These are phyloP conservation scores for Pandemis heparana DNA, from an alignment of 2,888 invertebrate species.

Conservation along the genomic window DNA sequence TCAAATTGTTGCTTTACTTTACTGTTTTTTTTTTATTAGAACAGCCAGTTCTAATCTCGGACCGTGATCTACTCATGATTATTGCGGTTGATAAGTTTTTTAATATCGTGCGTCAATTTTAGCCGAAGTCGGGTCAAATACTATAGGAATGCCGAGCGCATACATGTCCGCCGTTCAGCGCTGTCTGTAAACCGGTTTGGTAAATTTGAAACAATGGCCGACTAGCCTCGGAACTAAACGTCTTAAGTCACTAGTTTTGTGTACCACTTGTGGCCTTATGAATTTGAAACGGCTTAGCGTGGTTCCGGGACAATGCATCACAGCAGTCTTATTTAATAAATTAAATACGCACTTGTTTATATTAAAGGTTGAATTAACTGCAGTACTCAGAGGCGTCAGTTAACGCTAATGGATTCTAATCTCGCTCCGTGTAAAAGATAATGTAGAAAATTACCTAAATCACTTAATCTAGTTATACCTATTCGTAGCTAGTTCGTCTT, in stretches of 20 bases:
- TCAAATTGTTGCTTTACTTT: too few species aligned
- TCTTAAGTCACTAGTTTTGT: conserved; percentile 7
- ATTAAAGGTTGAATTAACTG: background rate
- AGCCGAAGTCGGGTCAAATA: conserved; percentile 30
- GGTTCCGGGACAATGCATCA: conserved; percentile 62
- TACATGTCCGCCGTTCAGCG: conserved; percentile 26
- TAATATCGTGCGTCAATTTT: conserved; percentile 6
- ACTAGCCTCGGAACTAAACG: conserved; percentile 27
- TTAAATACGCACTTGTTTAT: conserved; percentile 9
- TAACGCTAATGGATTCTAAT: background rate
- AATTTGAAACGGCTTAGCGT: conserved; percentile 34
- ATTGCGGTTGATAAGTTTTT: background rate
- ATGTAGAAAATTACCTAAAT: too few species aligned
- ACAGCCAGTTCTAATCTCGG: too few species aligned
- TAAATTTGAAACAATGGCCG: conserved; percentile 79
- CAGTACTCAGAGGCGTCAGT: background rate
- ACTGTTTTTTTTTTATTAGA: too few species aligned
- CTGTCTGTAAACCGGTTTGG: conserved; percentile 75
- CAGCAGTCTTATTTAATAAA: conserved; percentile 32
- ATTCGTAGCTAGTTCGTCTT: too few species aligned
- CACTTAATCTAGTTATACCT: too few species aligned
- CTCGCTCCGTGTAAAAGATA: too few species aligned
- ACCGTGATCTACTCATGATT: background rate
- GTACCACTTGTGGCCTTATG: background rate
- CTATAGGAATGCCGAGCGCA: conserved; percentile 36